phyloP scores from a whole-genome alignment of 2,888 invertebrate species.

The Ceraclea dissimilis region DNA sequence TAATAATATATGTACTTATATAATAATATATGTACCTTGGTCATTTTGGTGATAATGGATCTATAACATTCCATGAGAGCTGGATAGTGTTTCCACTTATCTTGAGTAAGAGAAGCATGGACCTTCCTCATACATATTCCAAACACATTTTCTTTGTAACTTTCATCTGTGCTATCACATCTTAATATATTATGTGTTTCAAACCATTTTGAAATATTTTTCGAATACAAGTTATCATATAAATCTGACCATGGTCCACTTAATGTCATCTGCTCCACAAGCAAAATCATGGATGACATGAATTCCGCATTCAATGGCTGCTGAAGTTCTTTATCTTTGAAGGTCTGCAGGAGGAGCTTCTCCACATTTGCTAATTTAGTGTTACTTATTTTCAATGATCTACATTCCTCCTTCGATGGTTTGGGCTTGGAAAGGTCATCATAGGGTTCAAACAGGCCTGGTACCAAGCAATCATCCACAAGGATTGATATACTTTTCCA shows the following conservation, averaged over 20 bases:
- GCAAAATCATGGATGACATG: conserved; percentile 12
- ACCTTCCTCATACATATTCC: conserved; percentile 18
- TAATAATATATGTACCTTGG: no score
- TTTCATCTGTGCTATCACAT: not conserved
- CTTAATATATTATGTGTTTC: conserved; percentile 9
- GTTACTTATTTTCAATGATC: no score
- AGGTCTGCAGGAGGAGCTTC: not conserved
- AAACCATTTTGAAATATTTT: conserved; percentile 13
- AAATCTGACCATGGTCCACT: conserved; percentile 13
- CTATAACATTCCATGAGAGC: conserved; percentile 18
- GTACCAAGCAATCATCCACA: conserved; percentile 19
- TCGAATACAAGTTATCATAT: conserved; percentile 8
- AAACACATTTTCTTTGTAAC: conserved; percentile 12
- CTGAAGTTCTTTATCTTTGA: conserved; percentile 7
- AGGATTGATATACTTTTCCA: conserved; percentile 9
- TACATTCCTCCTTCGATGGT: conserved; percentile 3
- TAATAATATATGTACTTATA: no score
- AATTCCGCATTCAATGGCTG: conserved; percentile 15
- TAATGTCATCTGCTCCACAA: conserved; percentile 20
- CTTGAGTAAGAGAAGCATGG: conserved; percentile 21
- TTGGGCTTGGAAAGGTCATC: conserved; percentile 15
- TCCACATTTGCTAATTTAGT: no score
- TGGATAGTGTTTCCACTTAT: conserved; percentile 22
- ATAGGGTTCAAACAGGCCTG: conserved; percentile 15
- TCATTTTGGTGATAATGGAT: conserved; percentile 11